Conservation (phyloP, 2,888 invertebrate species). For the Dicyrtomina minuta region DNA sequence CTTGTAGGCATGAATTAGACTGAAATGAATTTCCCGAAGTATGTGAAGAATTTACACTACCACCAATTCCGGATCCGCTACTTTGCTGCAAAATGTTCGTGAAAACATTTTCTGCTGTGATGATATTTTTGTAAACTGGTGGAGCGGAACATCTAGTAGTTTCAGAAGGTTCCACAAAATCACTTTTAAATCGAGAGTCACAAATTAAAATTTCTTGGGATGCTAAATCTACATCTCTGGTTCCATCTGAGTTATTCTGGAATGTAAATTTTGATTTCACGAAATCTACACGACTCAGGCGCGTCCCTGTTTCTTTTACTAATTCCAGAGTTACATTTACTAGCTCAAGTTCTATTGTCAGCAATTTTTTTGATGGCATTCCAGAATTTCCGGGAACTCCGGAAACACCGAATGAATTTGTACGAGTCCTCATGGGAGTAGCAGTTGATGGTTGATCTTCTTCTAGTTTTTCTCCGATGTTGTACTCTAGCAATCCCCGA, state of each 20-base stretch:
- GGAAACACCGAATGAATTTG: not conserved
- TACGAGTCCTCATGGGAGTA: slow-evolving; percentile 7
- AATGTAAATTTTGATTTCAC: slow-evolving; percentile 83
- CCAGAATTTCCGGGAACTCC: not conserved
- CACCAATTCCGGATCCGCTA: not conserved
- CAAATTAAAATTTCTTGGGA: slow-evolving; percentile 84
- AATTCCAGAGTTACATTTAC: slow-evolving; percentile 81
- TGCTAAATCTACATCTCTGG: slow-evolving; percentile 88
- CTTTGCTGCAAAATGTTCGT: slow-evolving; percentile 79
- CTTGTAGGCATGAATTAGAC: slow-evolving; percentile 56
- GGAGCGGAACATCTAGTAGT: slow-evolving; percentile 56
- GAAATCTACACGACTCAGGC: slow-evolving; percentile 84
- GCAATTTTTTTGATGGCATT: slow-evolving; percentile 35
- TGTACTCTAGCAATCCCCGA: slow-evolving; percentile 81
- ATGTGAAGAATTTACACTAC: not conserved
- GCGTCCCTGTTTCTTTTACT: slow-evolving; percentile 57
- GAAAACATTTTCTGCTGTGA: slow-evolving; percentile 71
- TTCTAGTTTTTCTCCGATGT: slow-evolving; percentile 82
- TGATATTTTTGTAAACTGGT: slow-evolving; percentile 62
- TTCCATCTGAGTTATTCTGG: slow-evolving; percentile 82
- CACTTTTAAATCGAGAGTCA: slow-evolving; percentile 65
- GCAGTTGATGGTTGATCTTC: slow-evolving; percentile 57
- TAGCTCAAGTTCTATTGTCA: slow-evolving; percentile 73
- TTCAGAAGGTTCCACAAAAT: not conserved
- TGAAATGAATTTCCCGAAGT: slow-evolving; percentile 35